phyloP scores from a whole-genome alignment of 2,888 invertebrate species.

The Xanthorhoe designata region DNA sequence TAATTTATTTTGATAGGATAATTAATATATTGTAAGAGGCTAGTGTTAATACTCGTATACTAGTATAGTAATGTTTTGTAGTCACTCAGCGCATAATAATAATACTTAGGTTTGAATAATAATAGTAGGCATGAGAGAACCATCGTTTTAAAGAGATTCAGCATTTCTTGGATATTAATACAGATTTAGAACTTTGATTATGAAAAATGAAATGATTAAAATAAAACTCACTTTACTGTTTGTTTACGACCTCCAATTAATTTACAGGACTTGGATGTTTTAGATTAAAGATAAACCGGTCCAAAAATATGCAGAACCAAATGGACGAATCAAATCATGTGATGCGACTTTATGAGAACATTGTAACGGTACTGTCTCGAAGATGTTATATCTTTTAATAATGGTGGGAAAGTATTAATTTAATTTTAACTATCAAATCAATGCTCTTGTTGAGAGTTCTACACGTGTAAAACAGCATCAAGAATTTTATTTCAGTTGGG shows the following conservation, averaged over 20 bases:
- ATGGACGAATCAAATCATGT: conserved; percentile 26
- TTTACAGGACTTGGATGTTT: conserved; percentile 9
- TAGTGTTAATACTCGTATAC: too few species aligned
- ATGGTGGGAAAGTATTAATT: conserved; percentile 43
- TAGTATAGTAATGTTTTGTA: too few species aligned
- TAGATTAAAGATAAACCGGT: conserved; percentile 36
- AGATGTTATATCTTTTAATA: conserved; percentile 35
- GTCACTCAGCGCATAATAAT: too few species aligned
- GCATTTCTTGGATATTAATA: neutral
- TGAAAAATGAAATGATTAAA: neutral
- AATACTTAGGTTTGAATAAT: too few species aligned
- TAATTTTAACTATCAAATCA: conserved; percentile 32
- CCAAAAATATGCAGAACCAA: conserved; percentile 24
- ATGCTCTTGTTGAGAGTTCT: conserved; percentile 16
- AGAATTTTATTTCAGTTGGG: conserved; percentile 15
- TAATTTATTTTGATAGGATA: too few species aligned
- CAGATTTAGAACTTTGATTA: neutral
- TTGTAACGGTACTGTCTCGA: conserved; percentile 35
- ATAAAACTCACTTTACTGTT: neutral
- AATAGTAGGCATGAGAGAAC: neutral
- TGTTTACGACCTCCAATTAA: neutral
- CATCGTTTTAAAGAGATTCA: neutral
- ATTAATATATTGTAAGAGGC: too few species aligned
- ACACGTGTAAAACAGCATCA: conserved; percentile 14
- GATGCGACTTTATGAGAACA: conserved; percentile 32